Conservation (phyloP, 2,113 vertebrate species). For the Tragulus kanchil region DNA sequence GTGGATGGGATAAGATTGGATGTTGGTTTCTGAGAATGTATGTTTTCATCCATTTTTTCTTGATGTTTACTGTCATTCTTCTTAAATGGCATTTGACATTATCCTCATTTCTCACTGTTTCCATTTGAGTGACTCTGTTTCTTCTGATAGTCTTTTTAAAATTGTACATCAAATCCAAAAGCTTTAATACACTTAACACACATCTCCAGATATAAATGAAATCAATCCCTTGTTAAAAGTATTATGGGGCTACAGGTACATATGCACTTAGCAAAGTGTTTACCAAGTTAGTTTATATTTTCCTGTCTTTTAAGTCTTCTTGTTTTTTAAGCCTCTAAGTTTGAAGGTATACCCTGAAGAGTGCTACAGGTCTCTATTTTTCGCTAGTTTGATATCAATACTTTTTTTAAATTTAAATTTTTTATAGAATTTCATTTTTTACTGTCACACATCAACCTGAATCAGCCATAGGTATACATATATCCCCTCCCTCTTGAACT, state of each 20-base stretch:
- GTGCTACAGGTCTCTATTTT: too few species aligned
- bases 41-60: not conserved
- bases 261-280: not conserved
- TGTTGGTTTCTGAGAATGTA: not conserved
- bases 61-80: not conserved
- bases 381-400: too few species aligned
- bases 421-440: too few species aligned
- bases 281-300: not conserved
- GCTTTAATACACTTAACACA: not conserved
- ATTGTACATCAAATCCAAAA: not conserved
- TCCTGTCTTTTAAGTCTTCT: too few species aligned
- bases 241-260: not conserved
- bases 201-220: not conserved
- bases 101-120: not conserved
- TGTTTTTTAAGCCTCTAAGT: too few species aligned
- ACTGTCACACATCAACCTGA: too few species aligned
- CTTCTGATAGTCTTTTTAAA: not conserved
- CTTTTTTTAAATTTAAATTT: not conserved
- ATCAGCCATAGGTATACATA: too few species aligned
- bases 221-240: not conserved
- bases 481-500: too few species aligned
- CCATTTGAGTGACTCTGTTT: not conserved
- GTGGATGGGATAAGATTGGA: not conserved
- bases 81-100: not conserved
- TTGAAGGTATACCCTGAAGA: not conserved